Conservation (phyloP, 2,888 invertebrate genomes). For the Chymomyza amoena region DNA sequence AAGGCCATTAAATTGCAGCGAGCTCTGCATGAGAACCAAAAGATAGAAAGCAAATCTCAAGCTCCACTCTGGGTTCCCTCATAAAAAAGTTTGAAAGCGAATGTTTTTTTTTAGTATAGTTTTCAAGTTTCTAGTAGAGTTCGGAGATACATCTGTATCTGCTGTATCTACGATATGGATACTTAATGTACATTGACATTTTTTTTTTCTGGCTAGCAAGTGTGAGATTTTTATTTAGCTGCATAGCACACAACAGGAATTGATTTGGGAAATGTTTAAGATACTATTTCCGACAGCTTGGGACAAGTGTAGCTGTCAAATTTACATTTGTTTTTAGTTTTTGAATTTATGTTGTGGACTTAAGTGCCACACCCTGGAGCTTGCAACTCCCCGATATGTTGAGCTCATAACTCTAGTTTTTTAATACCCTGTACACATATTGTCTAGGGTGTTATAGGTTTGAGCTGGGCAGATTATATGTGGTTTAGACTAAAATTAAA, state of each 20-base stretch:
- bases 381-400: no score
- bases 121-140: no score
- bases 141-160: no score
- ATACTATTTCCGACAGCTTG: no score
- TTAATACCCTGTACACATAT: no score
- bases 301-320: not conserved
- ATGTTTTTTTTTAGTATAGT: not conserved
- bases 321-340: not conserved
- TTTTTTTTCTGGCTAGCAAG: not conserved
- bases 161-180: no score
- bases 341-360: not conserved
- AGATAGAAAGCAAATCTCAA: constrained; percentile 3
- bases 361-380: not conserved
- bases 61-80: not conserved
- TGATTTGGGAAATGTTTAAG: constrained; percentile 10
- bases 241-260: constrained; percentile 20
- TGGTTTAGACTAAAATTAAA: no score
- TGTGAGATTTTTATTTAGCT: not conserved
- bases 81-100: constrained; percentile 3
- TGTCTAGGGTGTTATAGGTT: no score
- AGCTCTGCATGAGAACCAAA: not conserved
- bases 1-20: constrained; percentile 1
- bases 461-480: no score
- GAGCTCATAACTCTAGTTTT: no score
- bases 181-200: no score